These are phyloP conservation scores for Hippocampus abdominalis DNA, from an alignment of 2,113 vertebrate species.

Conservation along the genomic window DNA sequence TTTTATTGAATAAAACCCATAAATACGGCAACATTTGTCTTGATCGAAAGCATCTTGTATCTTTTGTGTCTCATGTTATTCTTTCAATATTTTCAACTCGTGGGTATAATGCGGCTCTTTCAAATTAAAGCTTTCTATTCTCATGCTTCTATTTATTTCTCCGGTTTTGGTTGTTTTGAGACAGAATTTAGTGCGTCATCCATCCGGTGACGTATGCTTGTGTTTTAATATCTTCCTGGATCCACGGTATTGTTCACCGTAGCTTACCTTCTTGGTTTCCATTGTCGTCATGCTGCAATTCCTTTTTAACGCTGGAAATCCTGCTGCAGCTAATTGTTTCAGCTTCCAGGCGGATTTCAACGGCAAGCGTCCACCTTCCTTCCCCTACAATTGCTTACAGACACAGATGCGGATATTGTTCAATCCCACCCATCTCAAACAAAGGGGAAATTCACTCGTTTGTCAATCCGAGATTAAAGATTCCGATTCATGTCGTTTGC, in stretches of 20 bases:
- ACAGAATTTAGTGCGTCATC: background rate
- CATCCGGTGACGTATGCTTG: background rate
- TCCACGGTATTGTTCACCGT: background rate
- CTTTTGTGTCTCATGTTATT: background rate
- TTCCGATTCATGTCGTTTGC: background rate
- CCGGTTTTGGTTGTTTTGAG: background rate
- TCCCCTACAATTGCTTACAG: background rate
- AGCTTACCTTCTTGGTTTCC: background rate
- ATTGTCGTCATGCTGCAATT: constrained; percentile 5
- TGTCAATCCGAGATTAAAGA: background rate
- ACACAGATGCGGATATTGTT: background rate
- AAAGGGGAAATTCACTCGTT: background rate
- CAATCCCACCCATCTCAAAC: background rate
- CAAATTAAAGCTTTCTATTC: background rate
- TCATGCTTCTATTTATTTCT: background rate
- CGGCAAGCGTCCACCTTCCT: too few species aligned
- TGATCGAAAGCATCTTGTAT: background rate
- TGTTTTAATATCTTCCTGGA: background rate
- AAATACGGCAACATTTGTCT: background rate
- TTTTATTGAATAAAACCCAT: background rate
- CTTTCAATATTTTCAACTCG: background rate
- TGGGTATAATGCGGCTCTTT: background rate
- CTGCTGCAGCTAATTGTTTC: constrained; percentile 3
- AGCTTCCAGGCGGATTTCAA: constrained; percentile 1
- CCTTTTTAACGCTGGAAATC: constrained; percentile 2